A percentile compares a stretch with the other conserved stretches of the same genome.
Evolutionary conservation across 1,140 invertebrate genomes (phyloP).

Genomic region (Zaprionus capensis): DNA sequence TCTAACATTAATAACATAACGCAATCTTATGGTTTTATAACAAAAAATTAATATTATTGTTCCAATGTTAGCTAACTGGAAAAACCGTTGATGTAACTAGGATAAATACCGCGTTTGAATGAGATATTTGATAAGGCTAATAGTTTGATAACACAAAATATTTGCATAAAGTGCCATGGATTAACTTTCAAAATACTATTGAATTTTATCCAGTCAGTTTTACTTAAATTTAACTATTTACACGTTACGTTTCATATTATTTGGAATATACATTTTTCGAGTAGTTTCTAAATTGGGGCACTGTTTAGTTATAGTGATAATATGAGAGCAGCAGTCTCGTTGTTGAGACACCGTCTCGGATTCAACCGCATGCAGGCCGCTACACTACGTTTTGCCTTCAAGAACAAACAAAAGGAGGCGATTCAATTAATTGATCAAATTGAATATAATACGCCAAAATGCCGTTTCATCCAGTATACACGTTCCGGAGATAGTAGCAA

Average conservation of each 20-base stretch:
- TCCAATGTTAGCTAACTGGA: no score
- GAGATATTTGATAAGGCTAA: background rate
- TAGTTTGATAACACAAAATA: background rate
- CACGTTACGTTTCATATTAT: background rate
- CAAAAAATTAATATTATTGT: no score
- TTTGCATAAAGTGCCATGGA: background rate
- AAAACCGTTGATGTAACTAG: no score
- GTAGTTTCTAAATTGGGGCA: constrained; percentile 13
- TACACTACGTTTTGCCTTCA: constrained; percentile 5
- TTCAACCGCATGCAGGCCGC: constrained; percentile 24
- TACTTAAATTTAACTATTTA: background rate
- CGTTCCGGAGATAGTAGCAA: constrained; percentile 47
- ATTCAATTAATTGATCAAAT: background rate
- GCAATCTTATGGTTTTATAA: no score
- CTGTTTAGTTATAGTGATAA: constrained; percentile 17
- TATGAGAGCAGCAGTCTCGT: constrained; percentile 57
- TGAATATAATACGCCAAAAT: constrained; percentile 42
- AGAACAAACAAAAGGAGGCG: constrained; percentile 1
- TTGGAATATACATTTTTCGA: constrained; percentile 4
- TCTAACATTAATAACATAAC: no score
- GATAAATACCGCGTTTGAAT: no score
- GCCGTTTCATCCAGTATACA: constrained; percentile 77
- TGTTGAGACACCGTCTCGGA: constrained; percentile 40
- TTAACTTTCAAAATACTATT: background rate
- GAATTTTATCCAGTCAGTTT: background rate